Conservation (phyloP, 2,888 invertebrate species). For the Chrysomela aeneicollis region DNA sequence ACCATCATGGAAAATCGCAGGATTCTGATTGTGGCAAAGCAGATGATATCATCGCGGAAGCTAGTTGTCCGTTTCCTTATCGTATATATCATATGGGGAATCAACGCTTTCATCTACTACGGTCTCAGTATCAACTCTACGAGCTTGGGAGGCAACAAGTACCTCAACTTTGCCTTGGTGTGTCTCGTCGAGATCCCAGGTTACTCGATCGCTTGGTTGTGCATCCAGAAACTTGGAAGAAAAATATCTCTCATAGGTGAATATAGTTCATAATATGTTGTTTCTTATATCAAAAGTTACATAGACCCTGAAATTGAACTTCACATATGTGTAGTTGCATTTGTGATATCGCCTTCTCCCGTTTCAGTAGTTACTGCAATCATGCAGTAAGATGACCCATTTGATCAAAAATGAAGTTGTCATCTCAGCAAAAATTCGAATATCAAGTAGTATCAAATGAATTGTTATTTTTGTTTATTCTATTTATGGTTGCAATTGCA, state of each 20-base stretch:
- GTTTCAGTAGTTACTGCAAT: too few species aligned
- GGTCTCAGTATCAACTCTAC: slow-evolving; percentile 74
- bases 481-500: too few species aligned
- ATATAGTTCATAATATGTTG: too few species aligned
- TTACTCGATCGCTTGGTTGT: slow-evolving; percentile 65
- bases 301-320: too few species aligned
- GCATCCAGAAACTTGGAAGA: slow-evolving; percentile 64
- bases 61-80: slow-evolving; percentile 60
- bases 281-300: too few species aligned
- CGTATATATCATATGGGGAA: slow-evolving; percentile 60
- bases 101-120: slow-evolving; percentile 74
- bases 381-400: too few species aligned
- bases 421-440: too few species aligned
- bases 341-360: too few species aligned
- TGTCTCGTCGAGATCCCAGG: slow-evolving; percentile 70
- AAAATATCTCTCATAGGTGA: slow-evolving; percentile 61
- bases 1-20: slow-evolving; percentile 45
- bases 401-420: too few species aligned
- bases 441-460: too few species aligned
- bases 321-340: too few species aligned
- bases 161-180: slow-evolving; percentile 71
- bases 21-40: slow-evolving; percentile 60
- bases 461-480: too few species aligned
- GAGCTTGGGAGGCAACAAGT: slow-evolving; percentile 72
- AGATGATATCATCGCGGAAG: slow-evolving; percentile 61